A percentile compares a stretch with the other conserved stretches of the same genome.
Evolutionary conservation across 1,140 invertebrate species (phyloP).

Genomic region (Mercenaria mercenaria): DNA sequence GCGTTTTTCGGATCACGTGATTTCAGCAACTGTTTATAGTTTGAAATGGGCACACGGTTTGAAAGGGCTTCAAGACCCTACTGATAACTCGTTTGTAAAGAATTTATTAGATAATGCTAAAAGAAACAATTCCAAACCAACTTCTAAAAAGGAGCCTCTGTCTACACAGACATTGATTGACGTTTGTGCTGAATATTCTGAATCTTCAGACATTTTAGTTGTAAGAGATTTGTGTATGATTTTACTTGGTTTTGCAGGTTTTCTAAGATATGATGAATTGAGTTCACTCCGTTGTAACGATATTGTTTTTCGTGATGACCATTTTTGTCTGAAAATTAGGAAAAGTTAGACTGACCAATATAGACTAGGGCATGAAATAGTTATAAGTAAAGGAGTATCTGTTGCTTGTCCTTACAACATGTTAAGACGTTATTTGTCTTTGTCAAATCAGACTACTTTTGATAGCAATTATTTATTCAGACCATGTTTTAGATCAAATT

Average conservation of each 20-base stretch:
- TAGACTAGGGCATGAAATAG: conserved; percentile 61
- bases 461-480: conserved; percentile 31
- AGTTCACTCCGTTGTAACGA: conserved; percentile 50
- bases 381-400: conserved; percentile 61
- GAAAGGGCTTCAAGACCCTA: conserved; percentile 1
- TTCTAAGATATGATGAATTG: conserved; percentile 49
- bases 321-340: conserved; percentile 47
- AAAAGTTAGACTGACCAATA: conserved; percentile 71
- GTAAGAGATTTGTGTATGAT: conserved; percentile 49
- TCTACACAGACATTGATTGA: not conserved
- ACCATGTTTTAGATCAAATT: conserved; percentile 51
- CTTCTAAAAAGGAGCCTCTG: not conserved
- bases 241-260: not conserved
- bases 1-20: not conserved
- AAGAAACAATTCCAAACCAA: not conserved
- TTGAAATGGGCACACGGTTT: conserved; percentile 33
- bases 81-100: conserved; percentile 38
- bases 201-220: not conserved
- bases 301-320: conserved; percentile 44
- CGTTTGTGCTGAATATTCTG: conserved; percentile 7
- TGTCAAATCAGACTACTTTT: conserved; percentile 1
- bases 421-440: conserved; percentile 48
- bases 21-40: conserved; percentile 9
- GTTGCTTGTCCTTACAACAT: conserved; percentile 58
- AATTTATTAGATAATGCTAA: conserved; percentile 44